Conservation (phyloP, 35 echinoderm and acorn worm species). For the Diadema setosum region DNA sequence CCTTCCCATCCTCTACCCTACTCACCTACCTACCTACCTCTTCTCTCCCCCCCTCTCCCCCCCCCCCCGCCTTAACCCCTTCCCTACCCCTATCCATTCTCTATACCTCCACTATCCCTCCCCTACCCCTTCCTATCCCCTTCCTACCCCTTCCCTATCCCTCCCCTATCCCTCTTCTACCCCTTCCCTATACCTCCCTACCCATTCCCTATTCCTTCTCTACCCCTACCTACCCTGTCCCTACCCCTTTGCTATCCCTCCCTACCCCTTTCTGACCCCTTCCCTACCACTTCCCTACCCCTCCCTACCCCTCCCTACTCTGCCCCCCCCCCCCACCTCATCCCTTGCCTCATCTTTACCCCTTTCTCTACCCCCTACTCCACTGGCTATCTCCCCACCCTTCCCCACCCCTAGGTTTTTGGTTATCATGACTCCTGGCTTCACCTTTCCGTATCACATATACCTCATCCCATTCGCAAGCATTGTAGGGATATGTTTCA, state of each 20-base stretch:
- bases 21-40: background rate
- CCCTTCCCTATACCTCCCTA: background rate
- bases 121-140: background rate
- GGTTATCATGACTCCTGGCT: constrained; percentile 12
- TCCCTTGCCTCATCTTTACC: background rate
- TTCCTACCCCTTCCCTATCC: background rate
- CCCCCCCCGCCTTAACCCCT: background rate
- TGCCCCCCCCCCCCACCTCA: background rate
- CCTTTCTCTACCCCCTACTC: background rate
- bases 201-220: background rate
- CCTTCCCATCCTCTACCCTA: background rate
- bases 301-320: background rate
- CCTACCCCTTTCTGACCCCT: background rate
- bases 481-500: constrained; percentile 67
- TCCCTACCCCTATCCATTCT: background rate
- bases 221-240: background rate
- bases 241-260: background rate
- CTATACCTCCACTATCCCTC: background rate
- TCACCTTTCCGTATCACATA: constrained; percentile 46
- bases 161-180: background rate
- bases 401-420: constrained; percentile 1
- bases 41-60: background rate
- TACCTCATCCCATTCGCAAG: constrained; percentile 60
- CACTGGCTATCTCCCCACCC: background rate
- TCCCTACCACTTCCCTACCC: background rate